Base-by-base conservation (phyloP, 2,113 vertebrate genomes). In the Xiphophorus maculatus region DNA sequence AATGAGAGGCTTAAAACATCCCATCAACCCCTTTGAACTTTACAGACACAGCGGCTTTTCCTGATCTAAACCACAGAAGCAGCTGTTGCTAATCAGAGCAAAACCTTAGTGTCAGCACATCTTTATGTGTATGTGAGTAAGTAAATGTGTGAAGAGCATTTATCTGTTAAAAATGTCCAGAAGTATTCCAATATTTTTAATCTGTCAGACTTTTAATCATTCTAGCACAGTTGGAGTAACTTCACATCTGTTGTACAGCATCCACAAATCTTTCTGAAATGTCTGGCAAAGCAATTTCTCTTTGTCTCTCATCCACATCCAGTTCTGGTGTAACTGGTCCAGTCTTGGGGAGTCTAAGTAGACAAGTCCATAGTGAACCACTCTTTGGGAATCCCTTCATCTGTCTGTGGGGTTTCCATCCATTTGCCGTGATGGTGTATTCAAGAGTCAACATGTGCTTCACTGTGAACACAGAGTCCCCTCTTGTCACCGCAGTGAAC, bases 331-430 rank as follows among this genome's bases (percentile, higher is more conserved):
- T 74, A 29, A 81, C 86, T n/a, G 91, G 83, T 37, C 93, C 66
- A 0, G 83, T 90, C 13, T 84, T 90, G 0, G 97, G 97, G 84
- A 98, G 93, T 76, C 97, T 91, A 78, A 99, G 96, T 68, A 98
- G 94, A 85, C 96, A 97, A 5, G 97, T 97, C 90, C 96, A 96
- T 71, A 99, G 90, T 11, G 97, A 97, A 2, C 98, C 98, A 0
- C 94, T 96, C 74, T 96, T 94, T 0, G 96, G 97, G 82, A 98
- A 99, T 3, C 97, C 97, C 0, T 93, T 93, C 90, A 92, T 94
- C 89, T 99, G 96, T 83, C 94, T 94, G 66, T 93, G 94, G 71
- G 95, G 94, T 83, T 93, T 96, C 98, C 97, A 99, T 13, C 83
- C 93, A 51, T 93, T 87, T 3, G 79, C 90, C 12, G 94, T 89